Evolutionary conservation across 2,113 vertebrate genomes (phyloP).

Genomic region (Phoenicopterus ruber): DNA sequence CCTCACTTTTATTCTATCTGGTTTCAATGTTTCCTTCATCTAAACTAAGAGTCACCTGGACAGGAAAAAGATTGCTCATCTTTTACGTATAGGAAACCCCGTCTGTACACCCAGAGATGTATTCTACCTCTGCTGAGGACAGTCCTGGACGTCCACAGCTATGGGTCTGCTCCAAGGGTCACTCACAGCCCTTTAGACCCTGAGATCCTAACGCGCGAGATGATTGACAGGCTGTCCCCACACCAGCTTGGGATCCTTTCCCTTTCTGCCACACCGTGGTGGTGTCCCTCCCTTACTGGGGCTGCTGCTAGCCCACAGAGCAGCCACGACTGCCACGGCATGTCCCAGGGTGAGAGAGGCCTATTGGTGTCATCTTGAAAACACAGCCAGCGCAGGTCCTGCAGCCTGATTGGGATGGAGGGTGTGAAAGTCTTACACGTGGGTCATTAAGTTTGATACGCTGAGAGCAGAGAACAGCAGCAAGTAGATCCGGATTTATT

Average conservation of each 20-base stretch:
- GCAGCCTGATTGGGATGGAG: neutral
- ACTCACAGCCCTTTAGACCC: neutral
- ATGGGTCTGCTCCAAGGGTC: neutral
- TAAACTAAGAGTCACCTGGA: neutral
- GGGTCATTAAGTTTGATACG: neutral
- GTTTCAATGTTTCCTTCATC: neutral
- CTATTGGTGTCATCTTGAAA: neutral
- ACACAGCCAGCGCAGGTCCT: no score
- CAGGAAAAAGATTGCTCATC: neutral
- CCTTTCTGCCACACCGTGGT: neutral
- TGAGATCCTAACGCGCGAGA: rapidly evolving
- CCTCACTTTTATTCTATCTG: neutral
- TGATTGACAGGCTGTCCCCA: no score
- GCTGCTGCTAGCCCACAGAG: neutral
- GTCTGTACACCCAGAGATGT: neutral
- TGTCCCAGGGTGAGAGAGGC: neutral
- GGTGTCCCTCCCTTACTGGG: neutral
- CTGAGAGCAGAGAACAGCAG: neutral
- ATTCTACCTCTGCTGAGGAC: neutral
- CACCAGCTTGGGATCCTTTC: neutral
- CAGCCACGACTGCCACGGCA: rapidly evolving
- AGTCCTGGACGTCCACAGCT: neutral
- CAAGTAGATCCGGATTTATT: neutral
- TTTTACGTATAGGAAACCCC: neutral
- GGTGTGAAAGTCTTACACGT: neutral